Base-by-base conservation (phyloP, 2,113 vertebrate genomes). In the Nymphicus hollandicus region DNA sequence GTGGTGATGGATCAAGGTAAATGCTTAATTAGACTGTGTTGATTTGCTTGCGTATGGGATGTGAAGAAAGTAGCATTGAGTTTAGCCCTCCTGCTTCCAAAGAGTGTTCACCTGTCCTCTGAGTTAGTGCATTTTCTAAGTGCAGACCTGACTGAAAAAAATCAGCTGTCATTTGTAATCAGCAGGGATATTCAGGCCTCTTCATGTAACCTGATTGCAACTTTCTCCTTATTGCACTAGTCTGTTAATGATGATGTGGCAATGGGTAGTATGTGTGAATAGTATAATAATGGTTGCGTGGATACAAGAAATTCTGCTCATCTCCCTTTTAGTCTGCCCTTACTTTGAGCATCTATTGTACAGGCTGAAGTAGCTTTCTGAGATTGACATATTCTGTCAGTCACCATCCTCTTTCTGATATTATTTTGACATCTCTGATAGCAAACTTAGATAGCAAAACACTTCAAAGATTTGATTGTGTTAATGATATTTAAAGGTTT, bases 121-220 rank as follows among this genome's bases (percentile, higher is more conserved):
- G 0, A 95, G 60, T 55, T 60, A 80, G 73, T 46, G 72, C 60
- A 39, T 92, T 93, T 91, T 89, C 66, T 78, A 88, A 95, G 94
- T 92, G 90, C 88, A 81, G 66, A 79, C 64, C 81, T 89, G 50
- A 61, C 83, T 74, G 70, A 86, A 86, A 91, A 80, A 90, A 93
- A 90, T 81, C 50, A 87, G 43, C 89, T 93, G 88, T 96, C 88
- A 96, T 93, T 95, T 96, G 92, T 91, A 95, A 96, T 95, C 93
- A 97, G 84, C 74, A 87, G 70, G 66, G 93, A 95, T 96, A 96
- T 96, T 97, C 94, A 95, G 91, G 49, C 66, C 89, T 96, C 94
- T 94, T 95, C 93, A 77, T 47, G 6, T 91, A 91, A 96, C 87
- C 85, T 95, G 95, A 97, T 96, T 96, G 93, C 96, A 96, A 91